Evolutionary conservation across 2,113 vertebrate species (phyloP), one percentile per base, ranked within the genome.

Genomic region (Rhegmatorhina hoffmannsi): DNA sequence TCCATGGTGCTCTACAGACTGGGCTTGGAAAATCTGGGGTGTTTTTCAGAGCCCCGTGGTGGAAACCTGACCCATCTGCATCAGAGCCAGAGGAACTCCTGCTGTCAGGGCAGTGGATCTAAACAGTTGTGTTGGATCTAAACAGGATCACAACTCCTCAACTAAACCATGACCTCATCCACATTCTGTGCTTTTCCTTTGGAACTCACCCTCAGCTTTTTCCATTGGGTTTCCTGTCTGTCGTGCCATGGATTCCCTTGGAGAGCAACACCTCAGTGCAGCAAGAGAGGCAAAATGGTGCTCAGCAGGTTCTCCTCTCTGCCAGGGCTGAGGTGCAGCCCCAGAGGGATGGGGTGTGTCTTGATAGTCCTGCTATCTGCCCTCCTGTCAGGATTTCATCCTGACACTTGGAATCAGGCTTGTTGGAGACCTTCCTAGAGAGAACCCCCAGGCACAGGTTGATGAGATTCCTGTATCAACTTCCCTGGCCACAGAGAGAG

Each of bases 191-290:
- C 10, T 19, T 12, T 73, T 46, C 62, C 38, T 52, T 72, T 50
- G 15, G 19, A 46, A 17, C 53, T 29, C 25, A 19, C 20, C 50
- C 56, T 50, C 44, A 17, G 17, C 2, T 20, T 15, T 70, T 67
- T 6, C 38, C 4, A 1, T 20, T 58, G 19, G 24, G 20, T 78
- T 59, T 14, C 17, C 9, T 44, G 20, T 9, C 52, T 15, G 0
- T 17, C 11, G 36, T 4, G 25, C 43, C 67, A 11, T 7, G 0
- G 0, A 28, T 59, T 49, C 59, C 38, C 53, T 34, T 9, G 17
- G 29, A 68, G 31, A 36, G 47, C 43, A 34, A 25, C 43, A 78
- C 20, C 44, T 79, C 26, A 7, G 38, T 1, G 6, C 5, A 33
- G 26, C 23, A 76, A 68, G 50, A 50, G 55, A 38, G 24, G 34